Conservation (phyloP, 2,113 vertebrate genomes). For the Scomber colias region DNA sequence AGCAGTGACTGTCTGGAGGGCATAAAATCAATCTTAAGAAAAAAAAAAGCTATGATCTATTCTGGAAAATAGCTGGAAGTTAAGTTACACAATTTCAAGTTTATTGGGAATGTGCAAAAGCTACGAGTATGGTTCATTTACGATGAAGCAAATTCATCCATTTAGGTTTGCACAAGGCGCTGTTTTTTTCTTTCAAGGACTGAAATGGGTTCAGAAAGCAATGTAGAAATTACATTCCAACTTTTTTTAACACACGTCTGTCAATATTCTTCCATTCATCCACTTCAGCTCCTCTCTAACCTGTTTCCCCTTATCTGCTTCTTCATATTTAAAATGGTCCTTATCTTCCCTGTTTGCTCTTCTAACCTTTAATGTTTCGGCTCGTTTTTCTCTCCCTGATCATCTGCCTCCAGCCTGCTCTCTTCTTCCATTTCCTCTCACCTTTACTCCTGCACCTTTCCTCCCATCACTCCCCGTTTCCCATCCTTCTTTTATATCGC, state of each 20-base stretch:
- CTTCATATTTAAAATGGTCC: slow-evolving; percentile 23
- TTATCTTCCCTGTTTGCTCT: slow-evolving; percentile 29
- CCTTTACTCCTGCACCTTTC: slow-evolving; percentile 10
- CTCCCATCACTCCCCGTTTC: slow-evolving; percentile 17
- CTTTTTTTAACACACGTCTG: neutral
- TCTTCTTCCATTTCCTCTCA: slow-evolving; percentile 28
- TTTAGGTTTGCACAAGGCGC: neutral
- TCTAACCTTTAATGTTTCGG: slow-evolving; percentile 29
- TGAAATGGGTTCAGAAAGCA: slow-evolving; percentile 8
- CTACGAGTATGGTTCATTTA: too few species aligned
- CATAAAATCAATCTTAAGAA: slow-evolving; percentile 16
- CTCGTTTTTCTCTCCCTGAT: neutral
- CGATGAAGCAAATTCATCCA: slow-evolving; percentile 10
- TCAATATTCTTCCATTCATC: neutral
- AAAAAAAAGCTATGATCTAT: neutral
- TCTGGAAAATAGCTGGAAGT: slow-evolving; percentile 9
- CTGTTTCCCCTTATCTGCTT: slow-evolving; percentile 1
- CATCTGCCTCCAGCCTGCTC: neutral
- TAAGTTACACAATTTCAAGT: slow-evolving; percentile 10
- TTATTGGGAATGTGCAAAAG: slow-evolving; percentile 31
- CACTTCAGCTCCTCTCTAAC: neutral
- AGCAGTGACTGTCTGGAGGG: slow-evolving; percentile 17
- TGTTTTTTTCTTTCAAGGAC: neutral
- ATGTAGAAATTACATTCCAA: slow-evolving; percentile 4
- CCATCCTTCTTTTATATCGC: slow-evolving; percentile 13